These are phyloP conservation scores for Tipula vernalis DNA, from an alignment of 2,888 invertebrate genomes.

Conservation along the genomic window DNA sequence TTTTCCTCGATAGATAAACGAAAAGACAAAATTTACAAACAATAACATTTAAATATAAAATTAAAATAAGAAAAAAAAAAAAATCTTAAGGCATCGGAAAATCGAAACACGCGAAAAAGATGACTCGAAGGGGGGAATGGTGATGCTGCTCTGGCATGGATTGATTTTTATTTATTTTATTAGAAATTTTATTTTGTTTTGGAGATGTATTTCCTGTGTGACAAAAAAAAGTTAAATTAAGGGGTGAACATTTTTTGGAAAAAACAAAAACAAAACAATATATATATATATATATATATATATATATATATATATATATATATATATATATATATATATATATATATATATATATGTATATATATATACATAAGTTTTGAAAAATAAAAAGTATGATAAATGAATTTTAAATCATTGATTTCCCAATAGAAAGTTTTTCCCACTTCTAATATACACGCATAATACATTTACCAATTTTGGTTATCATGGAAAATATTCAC, in stretches of 20 bases:
- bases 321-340: too few species aligned
- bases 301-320: too few species aligned
- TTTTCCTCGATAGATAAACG: neutral
- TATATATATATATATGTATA: too few species aligned
- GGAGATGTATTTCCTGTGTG: neutral
- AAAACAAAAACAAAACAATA: neutral
- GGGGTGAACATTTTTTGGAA: neutral
- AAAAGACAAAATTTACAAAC: neutral
- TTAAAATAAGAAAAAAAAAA: neutral
- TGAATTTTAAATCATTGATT: neutral
- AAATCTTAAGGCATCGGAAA: neutral
- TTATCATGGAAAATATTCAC: neutral
- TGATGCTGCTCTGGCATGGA: neutral
- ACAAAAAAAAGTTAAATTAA: neutral
- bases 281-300: too few species aligned
- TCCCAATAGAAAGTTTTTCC: neutral
- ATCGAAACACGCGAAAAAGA: neutral
- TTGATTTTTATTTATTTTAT: constrained; percentile 4
- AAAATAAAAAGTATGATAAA: neutral
- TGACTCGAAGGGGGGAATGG: neutral
- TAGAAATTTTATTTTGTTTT: neutral
- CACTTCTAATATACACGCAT: neutral
- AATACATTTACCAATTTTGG: neutral
- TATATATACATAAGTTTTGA: neutral
- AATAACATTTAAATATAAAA: constrained; percentile 4